These are phyloP conservation scores for Enteromius mattozi DNA, from an alignment of 2,797 vertebrate species.

Conservation along the genomic window DNA sequence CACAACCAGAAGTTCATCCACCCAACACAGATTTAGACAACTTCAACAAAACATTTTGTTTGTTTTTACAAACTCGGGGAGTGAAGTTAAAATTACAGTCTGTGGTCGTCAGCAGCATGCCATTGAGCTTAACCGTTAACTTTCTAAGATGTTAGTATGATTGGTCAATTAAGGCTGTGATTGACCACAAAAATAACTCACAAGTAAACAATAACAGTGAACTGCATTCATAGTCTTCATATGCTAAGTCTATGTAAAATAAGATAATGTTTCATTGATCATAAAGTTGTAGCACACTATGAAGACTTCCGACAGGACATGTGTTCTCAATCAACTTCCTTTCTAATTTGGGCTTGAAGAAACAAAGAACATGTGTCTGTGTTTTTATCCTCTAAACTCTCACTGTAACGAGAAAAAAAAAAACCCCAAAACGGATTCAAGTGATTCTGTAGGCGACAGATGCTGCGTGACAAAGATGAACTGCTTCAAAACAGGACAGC, in stretches of 20 bases:
- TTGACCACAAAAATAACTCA: not conserved
- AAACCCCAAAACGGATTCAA: not conserved
- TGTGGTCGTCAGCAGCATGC: not conserved
- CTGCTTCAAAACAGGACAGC: not conserved
- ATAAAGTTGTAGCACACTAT: not conserved
- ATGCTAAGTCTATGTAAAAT: not conserved
- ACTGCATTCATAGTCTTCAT: not conserved
- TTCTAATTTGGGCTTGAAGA: slow-evolving; percentile 36
- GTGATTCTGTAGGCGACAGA: slow-evolving; percentile 14
- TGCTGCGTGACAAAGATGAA: slow-evolving; percentile 35
- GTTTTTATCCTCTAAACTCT: slow-evolving; percentile 16
- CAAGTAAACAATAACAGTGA: not conserved
- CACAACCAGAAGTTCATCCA: slow-evolving; percentile 7
- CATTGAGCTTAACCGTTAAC: not conserved
- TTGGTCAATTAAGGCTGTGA: not conserved
- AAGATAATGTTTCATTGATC: not conserved
- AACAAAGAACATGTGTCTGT: slow-evolving; percentile 39
- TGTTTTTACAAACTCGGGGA: not conserved
- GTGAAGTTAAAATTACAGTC: not conserved
- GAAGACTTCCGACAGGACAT: slow-evolving; percentile 20
- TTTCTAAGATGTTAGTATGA: not conserved
- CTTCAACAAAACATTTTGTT: not conserved
- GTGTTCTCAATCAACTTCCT: slow-evolving; percentile 27
- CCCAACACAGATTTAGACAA: slow-evolving; percentile 9
- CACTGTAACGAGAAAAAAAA: not conserved